Evolutionary conservation across 2,888 invertebrate genomes (phyloP), one percentile per base, ranked within the genome.

Genomic region (Plebejus anna): DNA sequence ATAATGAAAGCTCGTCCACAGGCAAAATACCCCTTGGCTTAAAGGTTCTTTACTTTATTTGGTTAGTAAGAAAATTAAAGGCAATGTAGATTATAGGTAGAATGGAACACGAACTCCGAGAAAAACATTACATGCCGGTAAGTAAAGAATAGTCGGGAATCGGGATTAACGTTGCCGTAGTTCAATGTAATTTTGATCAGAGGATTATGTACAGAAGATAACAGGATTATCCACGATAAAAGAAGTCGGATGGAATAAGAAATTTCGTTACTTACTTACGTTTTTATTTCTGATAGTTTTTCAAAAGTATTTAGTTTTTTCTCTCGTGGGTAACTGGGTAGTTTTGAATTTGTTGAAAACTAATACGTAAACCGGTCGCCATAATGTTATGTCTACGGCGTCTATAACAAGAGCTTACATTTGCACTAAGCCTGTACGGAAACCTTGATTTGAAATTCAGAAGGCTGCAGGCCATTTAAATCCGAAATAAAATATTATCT

Each of bases 21-120:
- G 88, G 88, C 78, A 87, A 86, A 87, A 87, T 84, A 80, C 84
- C 86, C 85, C 81, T 82, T 82, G 80, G 80, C 82, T 83, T 81
- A 61, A n/a, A 6, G 55, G 32, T 55, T 22, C 28, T 73, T 51
- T 28, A 11, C 11, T 28, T 9, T 55, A 72, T 55, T 32, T 32
- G 13, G 16, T 13, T 51, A 73, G 7, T 73, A 55, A 32, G 75
- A 76, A 70, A 79, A 61, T 28, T 22, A 32, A 76, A 71, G 76
- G 73, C 76, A 76, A 78, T 22, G 4, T 16, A 55, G 55, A 4
- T 55, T 22, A 16, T 16, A 55, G 55, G 4, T 55, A 55, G 4
- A 55, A 55, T 16, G 16, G 16, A 55, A 55, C 11, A 55, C 55
- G 47, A 47, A 47, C 55, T 55, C 11, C 4, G 55, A 16, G 55